Evolutionary conservation across 1,140 invertebrate species (phyloP), one percentile per base, ranked within the genome.

Genomic region (Sitobion miscanthi): DNA sequence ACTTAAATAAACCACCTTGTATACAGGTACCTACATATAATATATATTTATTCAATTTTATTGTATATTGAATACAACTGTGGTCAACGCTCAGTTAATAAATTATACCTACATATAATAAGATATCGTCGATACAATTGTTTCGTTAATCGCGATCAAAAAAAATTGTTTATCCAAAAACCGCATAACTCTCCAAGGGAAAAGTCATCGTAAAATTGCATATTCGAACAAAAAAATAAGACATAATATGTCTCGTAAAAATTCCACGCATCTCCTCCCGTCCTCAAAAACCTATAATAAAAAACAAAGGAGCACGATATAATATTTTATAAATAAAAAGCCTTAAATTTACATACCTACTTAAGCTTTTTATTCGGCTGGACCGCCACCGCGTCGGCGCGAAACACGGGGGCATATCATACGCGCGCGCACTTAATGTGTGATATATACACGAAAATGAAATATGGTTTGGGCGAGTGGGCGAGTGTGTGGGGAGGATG

Each of bases 271-370:
- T 88, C n/a, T 52, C 21, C 17, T 20, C 14, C n/a, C 2, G 5
- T 8, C 17, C 2, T 17, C 17, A 17, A 14, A 69, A n/a, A 69
- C 9, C 4, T 69, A 69, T n/a, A 30, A 69, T 69, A 14, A 69
- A 62, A 69, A 69, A 69, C n/a, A 69, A 69, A 69, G 62, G 11
- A 69, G 4, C 62, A 69, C n/a, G 30, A 69, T 30, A n/a, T 69
- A 69, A 69, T n/a, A 69, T 69, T 69, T 69, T n/a, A 69, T 69
- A 69, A 88, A 52, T 52, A 88, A 88, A 88, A 88, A 52, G 54
- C 49, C 86, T 52, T 49, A 54, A 88, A 89, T 89, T 89, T 89
- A 57, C 49, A 54, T 89, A 38, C 87, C 49, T 49, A 52, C 7
- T 8, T 52, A 52, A 14, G 23, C 49, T 54, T 89, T 89, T 54